A percentile compares a stretch with the other conserved stretches of the same genome.
Conservation (phyloP, 2,797 vertebrate species). For the Smutsia temminckii region DNA sequence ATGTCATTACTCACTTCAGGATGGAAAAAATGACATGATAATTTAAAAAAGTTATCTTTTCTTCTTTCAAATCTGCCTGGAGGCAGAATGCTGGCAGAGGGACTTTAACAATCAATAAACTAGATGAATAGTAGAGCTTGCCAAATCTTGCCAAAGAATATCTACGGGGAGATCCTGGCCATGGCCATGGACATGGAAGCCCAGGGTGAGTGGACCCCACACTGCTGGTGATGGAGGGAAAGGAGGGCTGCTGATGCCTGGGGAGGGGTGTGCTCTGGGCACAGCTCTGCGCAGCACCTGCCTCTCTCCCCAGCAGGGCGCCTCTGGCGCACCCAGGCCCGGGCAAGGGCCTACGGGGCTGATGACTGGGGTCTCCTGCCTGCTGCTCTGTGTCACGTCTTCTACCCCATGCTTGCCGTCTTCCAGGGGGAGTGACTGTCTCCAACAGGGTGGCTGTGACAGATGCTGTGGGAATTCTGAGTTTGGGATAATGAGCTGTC, state of each 20-base stretch:
- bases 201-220: accelerated
- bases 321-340: too few relatives aligned
- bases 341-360: neutral
- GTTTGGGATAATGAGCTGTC: slow-evolving; percentile 71
- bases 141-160: neutral
- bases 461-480: slow-evolving; percentile 61
- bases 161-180: neutral
- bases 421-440: slow-evolving; percentile 8
- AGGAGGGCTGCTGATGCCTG: neutral
- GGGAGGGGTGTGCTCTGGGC: neutral
- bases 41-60: neutral
- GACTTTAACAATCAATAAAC: neutral
- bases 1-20: neutral
- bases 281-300: neutral
- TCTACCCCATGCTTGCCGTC: slow-evolving; percentile 7
- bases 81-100: neutral
- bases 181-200: accelerated
- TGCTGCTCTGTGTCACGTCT: neutral
- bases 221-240: neutral
- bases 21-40: neutral
- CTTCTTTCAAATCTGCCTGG: neutral
- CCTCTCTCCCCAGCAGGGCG: neutral
- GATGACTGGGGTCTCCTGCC: neutral
- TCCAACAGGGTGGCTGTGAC: slow-evolving; percentile 24
- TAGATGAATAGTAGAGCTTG: neutral